phyloP scores from a whole-genome alignment of 2,797 vertebrate genomes.

The Amphiprion clarkii region DNA sequence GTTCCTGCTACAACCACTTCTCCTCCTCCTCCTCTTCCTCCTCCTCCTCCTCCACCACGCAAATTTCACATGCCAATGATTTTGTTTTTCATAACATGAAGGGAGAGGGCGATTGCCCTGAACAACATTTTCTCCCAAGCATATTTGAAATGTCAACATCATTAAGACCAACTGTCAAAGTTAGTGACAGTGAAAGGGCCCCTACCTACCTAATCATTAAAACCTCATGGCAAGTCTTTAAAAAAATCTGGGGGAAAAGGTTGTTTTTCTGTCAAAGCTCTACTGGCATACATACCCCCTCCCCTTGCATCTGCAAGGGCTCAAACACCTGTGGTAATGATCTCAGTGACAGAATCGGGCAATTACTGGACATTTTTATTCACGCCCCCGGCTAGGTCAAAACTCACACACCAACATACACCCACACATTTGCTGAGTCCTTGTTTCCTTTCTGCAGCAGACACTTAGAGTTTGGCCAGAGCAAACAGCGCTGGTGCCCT shows the following conservation, averaged over 20 bases:
- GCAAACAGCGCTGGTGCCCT: slow-evolving; percentile 36
- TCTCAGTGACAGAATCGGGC: slow-evolving; percentile 55
- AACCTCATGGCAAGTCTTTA: slow-evolving; percentile 44
- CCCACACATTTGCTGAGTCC: slow-evolving; percentile 1
- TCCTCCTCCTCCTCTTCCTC: slow-evolving; percentile 6
- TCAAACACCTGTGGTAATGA: slow-evolving; percentile 61
- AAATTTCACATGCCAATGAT: slow-evolving; percentile 77
- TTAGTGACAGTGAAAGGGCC: slow-evolving; percentile 51
- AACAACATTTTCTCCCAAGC: slow-evolving; percentile 72
- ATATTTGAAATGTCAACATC: slow-evolving; percentile 81
- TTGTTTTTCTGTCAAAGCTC: slow-evolving; percentile 59
- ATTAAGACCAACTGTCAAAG: slow-evolving; percentile 73
- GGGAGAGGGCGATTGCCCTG: slow-evolving; percentile 47
- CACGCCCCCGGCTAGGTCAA: slow-evolving; percentile 70
- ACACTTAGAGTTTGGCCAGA: slow-evolving; percentile 12
- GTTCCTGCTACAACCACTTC: slow-evolving; percentile 53
- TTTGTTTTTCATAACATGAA: slow-evolving; percentile 67
- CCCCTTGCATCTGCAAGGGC: slow-evolving; percentile 3
- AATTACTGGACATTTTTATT: slow-evolving; percentile 71
- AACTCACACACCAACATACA: slow-evolving; percentile 32
- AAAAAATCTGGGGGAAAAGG: slow-evolving; percentile 6
- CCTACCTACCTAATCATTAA: slow-evolving; percentile 60
- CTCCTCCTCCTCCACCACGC: slow-evolving; percentile 21
- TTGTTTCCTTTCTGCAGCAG: slow-evolving; percentile 1
- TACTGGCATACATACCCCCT: slow-evolving; percentile 18